Conservation (phyloP, 1,140 invertebrate genomes). For the Philotrypesis tridentata region DNA sequence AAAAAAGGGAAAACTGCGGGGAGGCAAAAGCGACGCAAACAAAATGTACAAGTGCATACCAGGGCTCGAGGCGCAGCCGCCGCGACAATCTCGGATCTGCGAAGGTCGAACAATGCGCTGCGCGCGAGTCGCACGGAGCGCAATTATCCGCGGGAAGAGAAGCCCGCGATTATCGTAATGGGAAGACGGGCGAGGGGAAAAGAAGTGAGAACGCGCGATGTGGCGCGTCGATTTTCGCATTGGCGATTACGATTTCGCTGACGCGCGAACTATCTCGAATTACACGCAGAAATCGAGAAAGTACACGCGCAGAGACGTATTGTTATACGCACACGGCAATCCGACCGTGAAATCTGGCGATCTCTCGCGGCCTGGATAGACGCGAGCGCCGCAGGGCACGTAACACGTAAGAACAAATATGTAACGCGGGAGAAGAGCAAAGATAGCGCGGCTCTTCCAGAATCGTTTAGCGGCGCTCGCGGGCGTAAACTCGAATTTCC, state of each 20-base stretch:
- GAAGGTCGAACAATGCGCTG: constrained; percentile 17
- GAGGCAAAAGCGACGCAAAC: no score
- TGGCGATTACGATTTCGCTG: neutral
- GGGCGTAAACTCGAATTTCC: constrained; percentile 19
- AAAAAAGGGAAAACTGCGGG: neutral
- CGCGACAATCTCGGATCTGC: constrained; percentile 15
- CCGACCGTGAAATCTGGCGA: no score
- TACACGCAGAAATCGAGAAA: no score
- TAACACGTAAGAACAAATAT: no score
- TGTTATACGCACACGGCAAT: no score
- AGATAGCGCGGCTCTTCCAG: neutral
- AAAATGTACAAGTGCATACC: neutral
- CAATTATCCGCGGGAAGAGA: constrained; percentile 14
- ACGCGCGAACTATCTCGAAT: no score
- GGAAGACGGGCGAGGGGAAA: no score
- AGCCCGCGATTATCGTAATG: neutral
- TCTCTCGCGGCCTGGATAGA: no score
- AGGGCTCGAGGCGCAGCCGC: neutral
- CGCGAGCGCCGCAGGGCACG: no score
- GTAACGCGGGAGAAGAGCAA: no score
- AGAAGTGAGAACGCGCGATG: neutral
- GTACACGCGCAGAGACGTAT: no score
- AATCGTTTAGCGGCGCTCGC: neutral
- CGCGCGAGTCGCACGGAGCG: neutral
- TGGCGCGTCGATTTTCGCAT: neutral